A percentile compares a stretch with the other conserved stretches of the same genome.
Evolutionary conservation across 2,888 invertebrate genomes (phyloP).

Genomic region (Anarsia innoxiella): DNA sequence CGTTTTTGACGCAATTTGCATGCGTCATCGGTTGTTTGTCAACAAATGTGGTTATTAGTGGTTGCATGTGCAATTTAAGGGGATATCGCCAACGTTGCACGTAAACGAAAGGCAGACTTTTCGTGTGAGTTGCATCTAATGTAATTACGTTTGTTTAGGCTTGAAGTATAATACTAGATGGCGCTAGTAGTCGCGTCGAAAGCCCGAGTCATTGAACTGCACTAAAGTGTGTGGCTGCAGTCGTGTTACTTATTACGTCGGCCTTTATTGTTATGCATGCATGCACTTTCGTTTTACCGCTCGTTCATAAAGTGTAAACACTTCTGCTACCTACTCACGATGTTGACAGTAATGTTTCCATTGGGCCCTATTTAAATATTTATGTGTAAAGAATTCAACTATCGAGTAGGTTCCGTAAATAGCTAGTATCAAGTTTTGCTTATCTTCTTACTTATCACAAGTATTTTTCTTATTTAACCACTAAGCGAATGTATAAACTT

Average conservation of each 20-base stretch:
- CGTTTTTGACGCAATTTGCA: slow-evolving; percentile 40
- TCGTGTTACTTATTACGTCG: background rate
- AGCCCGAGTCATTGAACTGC: slow-evolving; percentile 55
- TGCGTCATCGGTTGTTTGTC: slow-evolving; percentile 38
- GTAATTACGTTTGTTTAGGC: slow-evolving; percentile 37
- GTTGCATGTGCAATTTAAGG: slow-evolving; percentile 36
- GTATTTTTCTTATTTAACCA: no score
- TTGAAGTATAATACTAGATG: slow-evolving; percentile 45
- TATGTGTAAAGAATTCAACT: no score
- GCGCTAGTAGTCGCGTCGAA: slow-evolving; percentile 46
- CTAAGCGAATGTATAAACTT: no score
- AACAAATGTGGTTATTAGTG: slow-evolving; percentile 46
- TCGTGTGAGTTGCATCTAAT: slow-evolving; percentile 54
- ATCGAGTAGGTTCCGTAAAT: no score
- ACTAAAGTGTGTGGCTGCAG: background rate
- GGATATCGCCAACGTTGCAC: slow-evolving; percentile 31
- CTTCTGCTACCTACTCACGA: no score
- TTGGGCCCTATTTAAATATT: no score
- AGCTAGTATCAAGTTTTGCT: no score
- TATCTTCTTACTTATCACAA: no score
- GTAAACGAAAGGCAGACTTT: slow-evolving; percentile 33
- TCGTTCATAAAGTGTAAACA: no score
- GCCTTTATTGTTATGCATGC: no score
- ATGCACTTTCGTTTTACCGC: no score
- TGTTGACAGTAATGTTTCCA: no score